Conservation (phyloP, 2,797 vertebrate species). For the Smutsia gigantea region DNA sequence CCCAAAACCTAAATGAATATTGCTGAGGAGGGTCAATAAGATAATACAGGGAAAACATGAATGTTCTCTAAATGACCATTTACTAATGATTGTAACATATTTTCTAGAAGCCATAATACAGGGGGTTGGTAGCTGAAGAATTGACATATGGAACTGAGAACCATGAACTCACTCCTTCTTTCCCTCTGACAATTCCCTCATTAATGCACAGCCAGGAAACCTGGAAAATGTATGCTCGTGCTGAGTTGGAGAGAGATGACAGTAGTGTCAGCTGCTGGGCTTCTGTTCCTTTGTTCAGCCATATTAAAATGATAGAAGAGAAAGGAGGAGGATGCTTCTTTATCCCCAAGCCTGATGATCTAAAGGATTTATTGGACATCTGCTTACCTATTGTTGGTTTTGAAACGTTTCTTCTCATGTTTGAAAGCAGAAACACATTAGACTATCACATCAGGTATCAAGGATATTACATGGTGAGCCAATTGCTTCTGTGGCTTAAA, state of each 20-base stretch:
- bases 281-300: conserved; percentile 68
- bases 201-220: conserved; percentile 81
- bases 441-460: conserved; percentile 41
- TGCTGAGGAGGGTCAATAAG: conserved; percentile 53
- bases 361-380: conserved; percentile 72
- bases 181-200: conserved; percentile 79
- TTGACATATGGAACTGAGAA: conserved; percentile 76
- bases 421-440: conserved; percentile 32
- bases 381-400: conserved; percentile 65
- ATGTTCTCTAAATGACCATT: conserved; percentile 49
- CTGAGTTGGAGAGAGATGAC: conserved; percentile 74
- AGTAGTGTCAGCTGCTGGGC: conserved; percentile 51
- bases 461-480: conserved; percentile 46
- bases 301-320: conserved; percentile 56
- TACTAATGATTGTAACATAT: conserved; percentile 57
- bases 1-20: conserved; percentile 61
- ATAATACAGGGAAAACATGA: conserved; percentile 31
- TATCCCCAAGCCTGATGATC: conserved; percentile 8
- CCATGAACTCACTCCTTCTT: conserved; percentile 69
- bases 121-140: conserved; percentile 63
- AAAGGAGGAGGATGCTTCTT: conserved; percentile 36
- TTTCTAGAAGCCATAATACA: conserved; percentile 63
- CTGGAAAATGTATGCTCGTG: conserved; percentile 71
- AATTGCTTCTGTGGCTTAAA: conserved; percentile 46
- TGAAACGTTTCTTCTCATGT: conserved; percentile 54